These are phyloP conservation scores for Lithophane ornitopus DNA, from an alignment of 2,888 invertebrate genomes.

Conservation along the genomic window DNA sequence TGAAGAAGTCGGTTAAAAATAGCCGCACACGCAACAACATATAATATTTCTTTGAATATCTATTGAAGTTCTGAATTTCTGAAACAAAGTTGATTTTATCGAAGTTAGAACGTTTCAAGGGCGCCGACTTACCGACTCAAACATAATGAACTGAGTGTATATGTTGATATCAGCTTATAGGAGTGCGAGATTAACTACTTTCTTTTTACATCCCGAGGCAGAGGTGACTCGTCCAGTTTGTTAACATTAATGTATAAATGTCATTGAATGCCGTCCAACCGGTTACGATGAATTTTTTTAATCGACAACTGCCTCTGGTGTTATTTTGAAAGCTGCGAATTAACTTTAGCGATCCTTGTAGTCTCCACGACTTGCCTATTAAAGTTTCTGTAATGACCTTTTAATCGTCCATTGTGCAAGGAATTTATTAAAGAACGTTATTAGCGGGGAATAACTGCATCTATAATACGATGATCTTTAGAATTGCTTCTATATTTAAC, in stretches of 20 bases:
- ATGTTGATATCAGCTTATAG: slow-evolving; percentile 50
- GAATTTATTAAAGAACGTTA: slow-evolving; percentile 54
- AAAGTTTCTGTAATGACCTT: slow-evolving; percentile 63
- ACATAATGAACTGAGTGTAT: slow-evolving; percentile 31
- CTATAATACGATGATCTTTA: slow-evolving; percentile 24
- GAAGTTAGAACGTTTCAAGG: slow-evolving; percentile 19
- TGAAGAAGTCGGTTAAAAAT: too few species aligned
- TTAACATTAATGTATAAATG: slow-evolving; percentile 87
- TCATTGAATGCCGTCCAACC: slow-evolving; percentile 84
- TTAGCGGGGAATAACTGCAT: slow-evolving; percentile 38
- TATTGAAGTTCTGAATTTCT: background rate
- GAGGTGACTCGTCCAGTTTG: slow-evolving; percentile 81
- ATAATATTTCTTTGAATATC: too few species aligned
- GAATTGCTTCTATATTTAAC: slow-evolving; percentile 27
- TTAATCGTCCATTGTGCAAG: slow-evolving; percentile 40
- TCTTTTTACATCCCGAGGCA: slow-evolving; percentile 80
- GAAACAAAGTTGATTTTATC: background rate
- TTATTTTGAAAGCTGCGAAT: slow-evolving; percentile 83
- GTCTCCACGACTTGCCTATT: slow-evolving; percentile 63
- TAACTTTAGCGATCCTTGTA: slow-evolving; percentile 65
- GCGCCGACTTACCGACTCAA: slow-evolving; percentile 14
- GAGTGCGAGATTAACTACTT: slow-evolving; percentile 77
- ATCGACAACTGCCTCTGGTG: slow-evolving; percentile 76
- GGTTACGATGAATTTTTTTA: slow-evolving; percentile 80
- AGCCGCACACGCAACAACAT: background rate